Base-by-base conservation (phyloP, 1,140 invertebrate species). In the Paracyclopina nana region DNA sequence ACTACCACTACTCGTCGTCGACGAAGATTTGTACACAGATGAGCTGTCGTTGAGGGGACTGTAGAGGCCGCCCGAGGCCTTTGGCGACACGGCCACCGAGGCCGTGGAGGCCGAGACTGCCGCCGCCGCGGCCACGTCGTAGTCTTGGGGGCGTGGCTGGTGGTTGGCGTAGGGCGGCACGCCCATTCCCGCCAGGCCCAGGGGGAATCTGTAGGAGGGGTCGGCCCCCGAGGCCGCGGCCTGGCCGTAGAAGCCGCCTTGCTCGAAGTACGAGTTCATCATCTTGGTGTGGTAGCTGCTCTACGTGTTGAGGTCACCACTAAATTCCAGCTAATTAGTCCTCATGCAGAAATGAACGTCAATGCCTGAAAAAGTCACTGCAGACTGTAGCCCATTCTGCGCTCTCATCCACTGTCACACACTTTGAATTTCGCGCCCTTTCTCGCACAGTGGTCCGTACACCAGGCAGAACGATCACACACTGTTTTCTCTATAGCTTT, bases 261-360 rank as follows among this genome's bases (percentile, higher is more conserved):
- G 84, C 68, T 88, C 84, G 66, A 88, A 91, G 68, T 88, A 90
- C 61, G 83, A 86, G 76, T 88, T 88, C 85, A 88, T 90, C 70
- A 68, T 66, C 57, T 55, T 60, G 53, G 14, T 31, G 29, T 16
- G 8, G 20, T 16, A n/a, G 34, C 34, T 38, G 2, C 34, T n/a
- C n/a, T n/a, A n/a, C n/a, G n/a, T n/a, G n/a, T n/a, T n/a, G n/a
- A n/a, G n/a, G n/a, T n/a, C n/a, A n/a, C n/a, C n/a, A n/a, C n/a
- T n/a, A n/a, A n/a, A n/a, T n/a, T n/a, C n/a, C n/a, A n/a, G n/a
- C n/a, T n/a, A n/a, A n/a, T n/a, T n/a, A n/a, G n/a, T n/a, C n/a
- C n/a, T n/a, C n/a, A n/a, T n/a, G n/a, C n/a, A n/a, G n/a, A n/a
- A n/a, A n/a, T n/a, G n/a, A n/a, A n/a, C n/a, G n/a, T n/a, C n/a